phyloP scores from a whole-genome alignment of 2,888 invertebrate genomes.

The Steinernema carpocapsae region DNA sequence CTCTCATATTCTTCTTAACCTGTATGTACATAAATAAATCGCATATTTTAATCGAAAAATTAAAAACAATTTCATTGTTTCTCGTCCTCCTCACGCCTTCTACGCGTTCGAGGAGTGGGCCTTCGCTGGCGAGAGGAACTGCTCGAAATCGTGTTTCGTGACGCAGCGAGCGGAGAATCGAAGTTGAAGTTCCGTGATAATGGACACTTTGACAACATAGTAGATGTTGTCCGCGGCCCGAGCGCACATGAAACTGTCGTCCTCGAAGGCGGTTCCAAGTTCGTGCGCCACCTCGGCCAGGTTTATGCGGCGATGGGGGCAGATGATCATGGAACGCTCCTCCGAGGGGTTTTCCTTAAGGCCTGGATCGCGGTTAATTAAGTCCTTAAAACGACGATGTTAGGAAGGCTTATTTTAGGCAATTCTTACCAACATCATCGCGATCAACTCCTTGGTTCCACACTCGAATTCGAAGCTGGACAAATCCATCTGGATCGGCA shows the following conservation, averaged over 20 bases:
- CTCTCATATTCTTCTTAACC: too few relatives aligned
- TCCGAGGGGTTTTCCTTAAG: neutral
- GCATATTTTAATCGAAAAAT: neutral
- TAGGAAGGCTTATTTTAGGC: neutral
- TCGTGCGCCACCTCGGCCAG: constrained; percentile 20
- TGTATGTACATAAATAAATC: too few relatives aligned
- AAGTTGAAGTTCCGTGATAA: constrained; percentile 13
- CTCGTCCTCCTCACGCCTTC: neutral
- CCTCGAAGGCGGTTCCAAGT: constrained; percentile 20
- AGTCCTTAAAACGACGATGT: neutral
- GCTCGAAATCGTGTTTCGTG: neutral
- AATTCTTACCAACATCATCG: constrained; percentile 1
- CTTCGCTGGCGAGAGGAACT: constrained; percentile 6
- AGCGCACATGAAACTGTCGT: constrained; percentile 21
- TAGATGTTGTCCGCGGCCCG: neutral
- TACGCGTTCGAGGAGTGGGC: neutral
- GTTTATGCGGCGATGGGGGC: constrained; percentile 2
- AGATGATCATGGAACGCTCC: constrained; percentile 21
- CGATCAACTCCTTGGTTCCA: neutral
- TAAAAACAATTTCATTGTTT: neutral
- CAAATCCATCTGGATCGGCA: constrained; percentile 21
- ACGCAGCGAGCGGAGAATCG: constrained; percentile 13
- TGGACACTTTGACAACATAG: constrained; percentile 16
- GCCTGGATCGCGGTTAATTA: constrained; percentile 11
- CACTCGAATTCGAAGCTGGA: constrained; percentile 20